Evolutionary conservation across 1,140 invertebrate genomes (phyloP).

Genomic region (Patella vulgata): DNA sequence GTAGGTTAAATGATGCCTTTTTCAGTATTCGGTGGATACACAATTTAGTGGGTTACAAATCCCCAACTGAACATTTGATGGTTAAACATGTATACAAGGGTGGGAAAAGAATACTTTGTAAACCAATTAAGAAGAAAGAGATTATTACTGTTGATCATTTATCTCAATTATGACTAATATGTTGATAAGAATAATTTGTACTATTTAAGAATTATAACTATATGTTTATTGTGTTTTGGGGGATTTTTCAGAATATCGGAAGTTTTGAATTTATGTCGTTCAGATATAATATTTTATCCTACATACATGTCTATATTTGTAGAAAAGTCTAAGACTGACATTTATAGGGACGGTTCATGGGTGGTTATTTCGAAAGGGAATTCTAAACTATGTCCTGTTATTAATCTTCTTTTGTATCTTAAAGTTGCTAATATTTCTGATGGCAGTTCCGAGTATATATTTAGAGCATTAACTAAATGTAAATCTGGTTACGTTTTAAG

Average conservation of each 20-base stretch:
- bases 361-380: slow-evolving; percentile 17
- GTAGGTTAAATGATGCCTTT: slow-evolving; percentile 9
- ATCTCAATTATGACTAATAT: slow-evolving; percentile 1
- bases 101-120: slow-evolving; percentile 11
- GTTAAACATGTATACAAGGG: slow-evolving; percentile 15
- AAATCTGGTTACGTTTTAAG: slow-evolving; percentile 7
- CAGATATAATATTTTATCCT: slow-evolving; percentile 13
- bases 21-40: slow-evolving; percentile 20
- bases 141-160: slow-evolving; percentile 16
- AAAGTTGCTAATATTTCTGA: slow-evolving; percentile 6
- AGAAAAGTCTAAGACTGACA: slow-evolving; percentile 21
- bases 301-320: slow-evolving; percentile 18
- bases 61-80: slow-evolving; percentile 6
- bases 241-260: slow-evolving; percentile 26
- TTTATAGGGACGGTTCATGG: slow-evolving; percentile 21
- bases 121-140: slow-evolving; percentile 18
- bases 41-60: slow-evolving; percentile 2
- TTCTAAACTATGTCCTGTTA: slow-evolving; percentile 17
- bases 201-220: slow-evolving; percentile 22
- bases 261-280: slow-evolving; percentile 13
- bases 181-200: slow-evolving; percentile 3
- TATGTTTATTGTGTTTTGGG: slow-evolving; percentile 13
- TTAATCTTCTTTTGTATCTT: no score
- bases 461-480: slow-evolving; percentile 8
- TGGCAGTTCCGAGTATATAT: slow-evolving; percentile 3